These are phyloP conservation scores for Volucella inanis DNA, from an alignment of 2,888 invertebrate species.

Conservation along the genomic window DNA sequence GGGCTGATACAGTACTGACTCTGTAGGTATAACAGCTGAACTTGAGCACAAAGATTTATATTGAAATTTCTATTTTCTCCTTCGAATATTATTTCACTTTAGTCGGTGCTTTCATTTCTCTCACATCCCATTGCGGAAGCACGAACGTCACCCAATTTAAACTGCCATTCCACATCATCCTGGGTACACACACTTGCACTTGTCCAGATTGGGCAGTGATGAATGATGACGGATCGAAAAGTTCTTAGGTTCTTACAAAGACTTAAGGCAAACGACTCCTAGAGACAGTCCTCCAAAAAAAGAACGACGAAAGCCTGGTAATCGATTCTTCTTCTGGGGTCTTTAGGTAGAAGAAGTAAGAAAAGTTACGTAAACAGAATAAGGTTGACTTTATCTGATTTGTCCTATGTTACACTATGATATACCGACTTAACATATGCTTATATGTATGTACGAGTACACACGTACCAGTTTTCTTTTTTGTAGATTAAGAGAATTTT, in stretches of 20 bases:
- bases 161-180: constrained; percentile 29
- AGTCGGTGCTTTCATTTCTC: constrained; percentile 4
- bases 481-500: constrained; percentile 57
- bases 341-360: background rate
- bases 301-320: constrained; percentile 38
- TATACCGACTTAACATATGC: constrained; percentile 16
- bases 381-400: constrained; percentile 53
- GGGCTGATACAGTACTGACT: background rate
- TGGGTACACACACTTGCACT: background rate
- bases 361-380: constrained; percentile 38
- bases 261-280: constrained; percentile 12
- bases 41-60: constrained; percentile 44
- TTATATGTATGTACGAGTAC: too few relatives aligned
- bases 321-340: constrained; percentile 19
- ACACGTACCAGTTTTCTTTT: constrained; percentile 28
- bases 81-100: constrained; percentile 47
- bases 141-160: background rate
- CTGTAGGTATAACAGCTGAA: background rate
- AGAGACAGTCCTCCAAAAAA: constrained; percentile 26
- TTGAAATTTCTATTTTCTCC: constrained; percentile 63
- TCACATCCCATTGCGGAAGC: background rate
- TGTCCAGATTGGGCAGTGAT: constrained; percentile 64
- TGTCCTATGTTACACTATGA: background rate
- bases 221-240: constrained; percentile 68
- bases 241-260: constrained; percentile 18